Percentiles rank a stretch among this genome's conserved stretches.
Conservation (phyloP, 2,888 invertebrate genomes). For the Cecidostiba fungosa region DNA sequence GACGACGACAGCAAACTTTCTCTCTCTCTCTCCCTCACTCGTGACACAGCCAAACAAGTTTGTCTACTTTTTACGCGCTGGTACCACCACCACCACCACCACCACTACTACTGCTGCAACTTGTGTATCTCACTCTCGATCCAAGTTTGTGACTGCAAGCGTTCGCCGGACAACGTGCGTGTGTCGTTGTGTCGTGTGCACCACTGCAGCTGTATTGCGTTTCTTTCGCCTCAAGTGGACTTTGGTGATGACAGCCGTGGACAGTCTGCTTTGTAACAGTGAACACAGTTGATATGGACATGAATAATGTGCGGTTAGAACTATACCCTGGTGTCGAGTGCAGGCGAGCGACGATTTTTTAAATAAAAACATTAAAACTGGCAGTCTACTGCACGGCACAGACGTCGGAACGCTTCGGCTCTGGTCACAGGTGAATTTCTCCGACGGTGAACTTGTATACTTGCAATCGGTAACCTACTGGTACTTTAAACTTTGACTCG, state of each 20-base stretch:
- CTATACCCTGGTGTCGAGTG: constrained; percentile 13
- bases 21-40: constrained; percentile 10
- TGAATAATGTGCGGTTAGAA: constrained; percentile 40
- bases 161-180: constrained; percentile 32
- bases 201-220: background rate
- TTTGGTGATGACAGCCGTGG: background rate
- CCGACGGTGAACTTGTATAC: no score
- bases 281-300: background rate
- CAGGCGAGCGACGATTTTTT: background rate
- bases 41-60: constrained; percentile 44
- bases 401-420: constrained; percentile 12
- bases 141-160: background rate
- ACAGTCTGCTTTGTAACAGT: background rate
- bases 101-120: constrained; percentile 22
- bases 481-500: background rate
- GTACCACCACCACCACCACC: constrained; percentile 26
- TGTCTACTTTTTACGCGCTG: constrained; percentile 53
- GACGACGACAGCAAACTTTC: constrained; percentile 41
- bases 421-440: constrained; percentile 52
- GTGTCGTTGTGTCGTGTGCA: constrained; percentile 37
- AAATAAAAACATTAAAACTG: constrained; percentile 26
- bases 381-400: constrained; percentile 1
- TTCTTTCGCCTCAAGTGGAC: background rate
- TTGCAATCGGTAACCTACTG: background rate
- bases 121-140: background rate